Conservation (phyloP, 2,888 invertebrate species). For the Dasypogon diadema region DNA sequence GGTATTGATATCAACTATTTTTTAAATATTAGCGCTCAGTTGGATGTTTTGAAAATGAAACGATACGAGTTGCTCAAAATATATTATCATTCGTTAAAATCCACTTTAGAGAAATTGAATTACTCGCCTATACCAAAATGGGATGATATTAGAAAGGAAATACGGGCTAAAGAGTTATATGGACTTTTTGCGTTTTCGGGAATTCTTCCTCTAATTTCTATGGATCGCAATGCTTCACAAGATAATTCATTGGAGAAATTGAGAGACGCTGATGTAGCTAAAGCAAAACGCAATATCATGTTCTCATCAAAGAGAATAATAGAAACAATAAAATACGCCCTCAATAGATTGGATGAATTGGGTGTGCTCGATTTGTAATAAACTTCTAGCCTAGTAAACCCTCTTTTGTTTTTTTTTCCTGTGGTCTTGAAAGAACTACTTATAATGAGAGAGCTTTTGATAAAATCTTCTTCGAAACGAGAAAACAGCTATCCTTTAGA, state of each 20-base stretch:
- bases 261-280: constrained; percentile 52
- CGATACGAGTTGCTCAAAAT: constrained; percentile 50
- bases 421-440: no score
- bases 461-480: no score
- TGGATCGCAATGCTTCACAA: constrained; percentile 55
- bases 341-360: constrained; percentile 64
- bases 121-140: constrained; percentile 55
- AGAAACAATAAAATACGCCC: constrained; percentile 62
- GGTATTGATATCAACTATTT: constrained; percentile 58
- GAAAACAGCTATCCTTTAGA: no score
- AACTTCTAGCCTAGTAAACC: background rate
- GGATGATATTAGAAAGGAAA: constrained; percentile 55
- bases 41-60: constrained; percentile 54
- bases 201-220: constrained; percentile 57
- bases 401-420: background rate
- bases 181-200: constrained; percentile 57
- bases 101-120: constrained; percentile 58
- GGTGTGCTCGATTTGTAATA: constrained; percentile 62
- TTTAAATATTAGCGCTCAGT: constrained; percentile 56
- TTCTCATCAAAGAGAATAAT: constrained; percentile 65
- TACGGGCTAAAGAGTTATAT: constrained; percentile 56
- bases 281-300: constrained; percentile 64
- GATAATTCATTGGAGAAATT: constrained; percentile 56
- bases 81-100: constrained; percentile 53
- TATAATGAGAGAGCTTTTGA: no score